Percentiles rank a stretch among this genome's conserved stretches.
Conservation (phyloP, 2,113 vertebrate genomes). For the Neomonachus schauinslandi region DNA sequence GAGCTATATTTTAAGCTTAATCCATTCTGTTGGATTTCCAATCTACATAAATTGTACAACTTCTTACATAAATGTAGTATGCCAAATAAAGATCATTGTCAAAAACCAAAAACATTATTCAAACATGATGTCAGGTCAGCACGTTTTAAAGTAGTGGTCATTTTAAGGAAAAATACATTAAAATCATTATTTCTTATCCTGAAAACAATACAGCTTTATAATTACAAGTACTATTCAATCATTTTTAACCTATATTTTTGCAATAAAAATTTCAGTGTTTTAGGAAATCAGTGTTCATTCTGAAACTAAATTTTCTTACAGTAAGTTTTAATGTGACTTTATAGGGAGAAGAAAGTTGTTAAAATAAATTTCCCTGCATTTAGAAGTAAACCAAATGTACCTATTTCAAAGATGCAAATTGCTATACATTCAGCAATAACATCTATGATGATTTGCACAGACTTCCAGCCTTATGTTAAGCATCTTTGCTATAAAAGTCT, state of each 20-base stretch:
- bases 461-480: not conserved
- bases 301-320: not conserved
- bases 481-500: slow-evolving; percentile 3
- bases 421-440: not conserved
- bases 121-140: not conserved
- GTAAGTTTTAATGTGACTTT: not conserved
- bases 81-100: not conserved
- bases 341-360: not conserved
- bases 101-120: not conserved
- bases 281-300: not conserved
- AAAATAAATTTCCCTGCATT: not conserved
- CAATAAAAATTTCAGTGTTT: not conserved
- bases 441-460: not conserved
- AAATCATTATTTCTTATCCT: not conserved
- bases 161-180: not conserved
- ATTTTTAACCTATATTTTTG: not conserved
- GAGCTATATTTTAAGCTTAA: not conserved
- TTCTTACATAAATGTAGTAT: not conserved
- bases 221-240: not conserved
- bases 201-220: not conserved
- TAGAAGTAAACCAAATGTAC: not conserved
- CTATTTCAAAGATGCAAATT: slow-evolving; percentile 24
- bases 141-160: not conserved
- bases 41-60: not conserved
- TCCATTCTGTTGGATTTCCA: not conserved